Base-by-base conservation (phyloP, 2,797 vertebrate species). In the Cephalopachus bancanus region DNA sequence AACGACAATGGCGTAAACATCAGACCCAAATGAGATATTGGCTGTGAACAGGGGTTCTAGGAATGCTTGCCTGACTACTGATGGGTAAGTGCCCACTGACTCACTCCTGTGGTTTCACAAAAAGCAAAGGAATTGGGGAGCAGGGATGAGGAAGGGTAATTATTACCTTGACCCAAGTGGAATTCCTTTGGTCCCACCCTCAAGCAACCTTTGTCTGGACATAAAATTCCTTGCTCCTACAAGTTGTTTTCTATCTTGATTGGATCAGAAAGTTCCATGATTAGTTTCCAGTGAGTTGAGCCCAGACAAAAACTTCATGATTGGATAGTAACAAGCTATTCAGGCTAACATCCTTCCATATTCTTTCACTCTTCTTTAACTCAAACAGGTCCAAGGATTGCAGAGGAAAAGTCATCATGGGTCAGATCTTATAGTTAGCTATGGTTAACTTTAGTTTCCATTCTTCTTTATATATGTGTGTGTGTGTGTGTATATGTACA, bases 231-330 rank as follows among this genome's bases (percentile, higher is more conserved):
- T 95, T 83, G 86, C 51, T 96, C 80, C 65, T 69, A 91, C 10
- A 83, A 93, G 51, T 78, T 80, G 10, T 80, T 92, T 80, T 83
- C 93, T 92, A 88, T 90, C 84, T 88, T 88, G 78, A 87, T 26
- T 96, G 89, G 91, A 30, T 89, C 94, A 94, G 93, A 90, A 84
- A 97, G 53, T n/a, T 81, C 64, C 16, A 28, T 78, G 65, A 90
- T 92, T 83, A 64, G 83, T 95, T 89, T 97, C 89, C 75, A 95
- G 51, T 67, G 74, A 93, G 85, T 91, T 94, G 92, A 75, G 10
- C 69, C n/a, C 83, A 72, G 65, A 97, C n/a, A 89, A 96, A 97
- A 93, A 65, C n/a, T 95, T 96, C 86, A 55, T 91, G 91, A 94
- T 84, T 87, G 80, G 89, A 93, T 91, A 44, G 89, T 91, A 94